Conservation (phyloP, 2,797 vertebrate species). For the Hylomyscus alleni region DNA sequence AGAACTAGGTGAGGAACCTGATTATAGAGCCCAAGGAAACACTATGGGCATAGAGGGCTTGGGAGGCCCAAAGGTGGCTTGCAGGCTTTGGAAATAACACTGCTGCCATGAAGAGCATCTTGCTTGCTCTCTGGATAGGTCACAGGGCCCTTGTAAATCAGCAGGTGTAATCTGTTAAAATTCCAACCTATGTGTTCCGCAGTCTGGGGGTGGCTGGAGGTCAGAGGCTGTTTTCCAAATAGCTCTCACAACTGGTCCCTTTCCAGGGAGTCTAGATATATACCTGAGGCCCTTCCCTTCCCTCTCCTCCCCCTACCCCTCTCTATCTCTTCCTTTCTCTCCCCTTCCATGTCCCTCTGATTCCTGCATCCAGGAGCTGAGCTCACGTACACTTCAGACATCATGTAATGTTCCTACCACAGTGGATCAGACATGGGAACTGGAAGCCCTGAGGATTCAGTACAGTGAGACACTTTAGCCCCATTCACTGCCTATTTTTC, state of each 20-base stretch:
- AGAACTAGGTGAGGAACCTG: not conserved
- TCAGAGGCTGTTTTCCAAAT: not conserved
- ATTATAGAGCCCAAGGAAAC: not conserved
- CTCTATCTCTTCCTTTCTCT: fast-evolving
- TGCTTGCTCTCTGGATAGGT: not conserved
- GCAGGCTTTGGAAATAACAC: not conserved
- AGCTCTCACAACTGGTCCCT: not conserved
- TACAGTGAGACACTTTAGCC: no score
- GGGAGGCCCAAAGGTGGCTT: not conserved
- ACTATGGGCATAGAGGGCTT: not conserved
- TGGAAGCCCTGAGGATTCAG: not conserved
- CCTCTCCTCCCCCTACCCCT: fast-evolving
- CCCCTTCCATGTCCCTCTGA: not conserved
- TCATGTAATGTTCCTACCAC: not conserved
- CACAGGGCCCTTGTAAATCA: not conserved
- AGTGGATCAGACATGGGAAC: not conserved
- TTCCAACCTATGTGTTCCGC: not conserved
- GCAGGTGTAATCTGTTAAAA: not conserved
- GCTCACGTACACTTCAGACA: not conserved
- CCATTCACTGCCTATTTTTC: not conserved
- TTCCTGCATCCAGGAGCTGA: not conserved
- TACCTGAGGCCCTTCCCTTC: not conserved
- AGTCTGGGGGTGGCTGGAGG: not conserved
- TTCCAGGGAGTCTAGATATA: not conserved
- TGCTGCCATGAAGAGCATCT: not conserved